A percentile compares a stretch with the other conserved stretches of the same genome.
phyloP scores from a whole-genome alignment of 2,113 vertebrate species.

The Myotis lucifugus region DNA sequence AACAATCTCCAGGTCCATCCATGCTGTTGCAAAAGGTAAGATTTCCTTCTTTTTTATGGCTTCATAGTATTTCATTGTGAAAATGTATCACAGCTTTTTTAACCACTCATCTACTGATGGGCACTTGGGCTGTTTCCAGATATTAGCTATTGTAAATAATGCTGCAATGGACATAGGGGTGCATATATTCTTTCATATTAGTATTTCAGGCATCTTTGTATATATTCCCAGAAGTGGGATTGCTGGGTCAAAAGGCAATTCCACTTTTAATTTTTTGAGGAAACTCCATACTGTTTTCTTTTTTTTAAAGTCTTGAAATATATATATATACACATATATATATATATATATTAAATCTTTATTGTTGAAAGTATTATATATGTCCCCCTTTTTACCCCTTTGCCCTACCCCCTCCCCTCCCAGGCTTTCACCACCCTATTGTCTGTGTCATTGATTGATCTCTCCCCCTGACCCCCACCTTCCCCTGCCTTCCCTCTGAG shows the following conservation, averaged over 20 bases:
- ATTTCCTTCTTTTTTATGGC: neutral
- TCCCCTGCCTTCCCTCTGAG: too few relatives aligned
- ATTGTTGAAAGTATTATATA: too few relatives aligned
- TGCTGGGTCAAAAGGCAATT: neutral
- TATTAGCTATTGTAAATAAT: neutral
- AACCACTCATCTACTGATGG: neutral
- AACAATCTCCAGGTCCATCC: neutral
- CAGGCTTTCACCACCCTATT: too few relatives aligned
- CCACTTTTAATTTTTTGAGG: neutral
- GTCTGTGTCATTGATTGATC: too few relatives aligned
- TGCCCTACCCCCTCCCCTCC: too few relatives aligned
- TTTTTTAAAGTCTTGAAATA: too few relatives aligned
- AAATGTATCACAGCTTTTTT: too few relatives aligned
- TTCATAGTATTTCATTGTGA: neutral
- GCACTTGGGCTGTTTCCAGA: neutral
- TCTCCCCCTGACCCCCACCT: too few relatives aligned
- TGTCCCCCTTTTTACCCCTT: too few relatives aligned
- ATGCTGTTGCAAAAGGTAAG: neutral
- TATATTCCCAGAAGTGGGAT: neutral
- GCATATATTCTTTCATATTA: neutral
- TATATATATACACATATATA: too few relatives aligned
- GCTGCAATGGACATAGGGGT: neutral
- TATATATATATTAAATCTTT: too few relatives aligned
- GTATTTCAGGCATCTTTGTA: neutral
- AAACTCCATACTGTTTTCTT: neutral